Percentiles rank a stretch among this genome's conserved stretches.
These are phyloP conservation scores for Chaitophorus viminalis DNA, from an alignment of 2,888 invertebrate genomes.

Conservation along the genomic window DNA sequence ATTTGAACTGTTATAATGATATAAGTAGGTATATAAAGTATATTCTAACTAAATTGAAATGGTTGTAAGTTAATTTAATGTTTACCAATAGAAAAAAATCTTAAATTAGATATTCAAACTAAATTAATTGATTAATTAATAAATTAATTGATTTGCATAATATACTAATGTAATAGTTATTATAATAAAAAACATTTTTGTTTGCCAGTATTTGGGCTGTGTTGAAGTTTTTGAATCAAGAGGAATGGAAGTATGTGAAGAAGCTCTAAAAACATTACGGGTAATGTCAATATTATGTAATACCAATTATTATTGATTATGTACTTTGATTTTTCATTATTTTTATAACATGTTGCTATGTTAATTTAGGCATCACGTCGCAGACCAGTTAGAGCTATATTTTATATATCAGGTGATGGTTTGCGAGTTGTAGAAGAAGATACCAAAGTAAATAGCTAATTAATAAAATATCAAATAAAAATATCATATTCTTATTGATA, in stretches of 20 bases:
- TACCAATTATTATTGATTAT: background rate
- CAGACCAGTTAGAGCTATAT: conserved; percentile 86
- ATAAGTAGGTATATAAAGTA: too few species aligned
- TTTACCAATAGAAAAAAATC: background rate
- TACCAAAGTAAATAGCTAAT: conserved; percentile 75
- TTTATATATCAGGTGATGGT: conserved; percentile 94
- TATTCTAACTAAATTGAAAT: background rate
- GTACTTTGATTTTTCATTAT: background rate
- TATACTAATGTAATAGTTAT: too few species aligned
- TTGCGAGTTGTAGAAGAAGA: conserved; percentile 98
- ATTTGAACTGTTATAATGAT: background rate
- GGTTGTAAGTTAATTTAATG: background rate
- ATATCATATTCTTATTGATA: too few species aligned
- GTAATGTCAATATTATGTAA: conserved; percentile 71
- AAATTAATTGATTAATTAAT: too few species aligned
- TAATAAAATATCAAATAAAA: conserved; percentile 7
- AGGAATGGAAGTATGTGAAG: conserved; percentile 99
- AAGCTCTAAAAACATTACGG: conserved; percentile 95
- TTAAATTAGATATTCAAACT: background rate
- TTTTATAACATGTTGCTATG: too few species aligned
- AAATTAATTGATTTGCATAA: too few species aligned
- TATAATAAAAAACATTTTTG: background rate
- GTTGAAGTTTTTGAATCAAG: conserved; percentile 99
- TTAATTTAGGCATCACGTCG: conserved; percentile 76
- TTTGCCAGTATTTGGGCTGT: conserved; percentile 88